Conservation (phyloP, 2,797 vertebrate genomes). For the Simalia tracyae region DNA sequence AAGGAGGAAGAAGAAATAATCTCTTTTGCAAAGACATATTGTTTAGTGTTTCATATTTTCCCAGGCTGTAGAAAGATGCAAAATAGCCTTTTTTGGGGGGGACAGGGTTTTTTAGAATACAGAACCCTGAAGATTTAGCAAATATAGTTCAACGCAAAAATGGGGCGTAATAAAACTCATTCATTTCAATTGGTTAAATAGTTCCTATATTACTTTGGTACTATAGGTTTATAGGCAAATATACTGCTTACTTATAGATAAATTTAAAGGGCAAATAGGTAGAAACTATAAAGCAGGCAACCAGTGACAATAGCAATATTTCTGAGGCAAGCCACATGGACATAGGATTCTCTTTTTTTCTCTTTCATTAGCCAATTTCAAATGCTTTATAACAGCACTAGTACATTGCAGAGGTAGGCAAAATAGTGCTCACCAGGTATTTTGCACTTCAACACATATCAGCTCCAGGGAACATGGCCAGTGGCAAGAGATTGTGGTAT, state of each 20-base stretch:
- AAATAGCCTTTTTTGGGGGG: background rate
- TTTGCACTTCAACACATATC: background rate
- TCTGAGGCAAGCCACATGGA: background rate
- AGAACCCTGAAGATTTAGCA: background rate
- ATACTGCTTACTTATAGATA: background rate
- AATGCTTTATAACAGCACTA: background rate
- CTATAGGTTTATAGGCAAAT: background rate
- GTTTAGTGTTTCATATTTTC: background rate
- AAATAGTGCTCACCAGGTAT: too few species aligned
- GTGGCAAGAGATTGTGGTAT: background rate
- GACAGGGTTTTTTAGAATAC: background rate
- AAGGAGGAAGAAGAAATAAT: background rate
- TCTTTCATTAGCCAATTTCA: background rate
- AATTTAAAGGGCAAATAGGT: background rate
- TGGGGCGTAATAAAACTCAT: background rate
- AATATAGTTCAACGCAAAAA: background rate
- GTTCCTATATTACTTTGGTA: background rate
- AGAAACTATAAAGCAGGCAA: background rate
- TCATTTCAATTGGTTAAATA: background rate
- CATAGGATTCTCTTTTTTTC: background rate
- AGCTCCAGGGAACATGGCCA: background rate
- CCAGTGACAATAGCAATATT: background rate
- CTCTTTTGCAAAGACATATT: background rate
- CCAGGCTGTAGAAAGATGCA: background rate
- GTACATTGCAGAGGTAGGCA: background rate